phyloP scores from a whole-genome alignment of 2,888 invertebrate species.

The Cecidostiba fungosa region DNA sequence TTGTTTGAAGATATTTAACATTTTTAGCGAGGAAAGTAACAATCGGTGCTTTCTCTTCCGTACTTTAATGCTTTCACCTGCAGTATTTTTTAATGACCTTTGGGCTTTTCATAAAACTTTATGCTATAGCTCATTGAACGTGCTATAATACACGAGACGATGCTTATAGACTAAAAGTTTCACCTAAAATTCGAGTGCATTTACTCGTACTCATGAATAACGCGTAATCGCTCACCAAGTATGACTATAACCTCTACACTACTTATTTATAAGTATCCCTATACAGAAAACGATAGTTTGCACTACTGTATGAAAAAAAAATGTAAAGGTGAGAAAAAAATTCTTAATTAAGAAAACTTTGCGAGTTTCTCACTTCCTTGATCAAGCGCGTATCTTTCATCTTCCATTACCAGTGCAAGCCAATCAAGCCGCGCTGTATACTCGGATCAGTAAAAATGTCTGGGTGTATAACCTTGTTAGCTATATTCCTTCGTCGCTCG shows the following conservation, averaged over 20 bases:
- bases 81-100: slow-evolving; percentile 12
- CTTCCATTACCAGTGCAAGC: neutral
- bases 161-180: neutral
- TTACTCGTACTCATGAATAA: neutral
- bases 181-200: neutral
- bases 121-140: neutral
- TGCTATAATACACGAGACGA: neutral
- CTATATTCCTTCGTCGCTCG: neutral
- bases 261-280: too few relatives aligned
- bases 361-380: neutral
- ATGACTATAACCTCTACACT: neutral
- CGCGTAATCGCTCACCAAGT: neutral
- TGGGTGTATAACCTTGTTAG: neutral
- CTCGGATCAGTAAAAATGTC: neutral
- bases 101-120: slow-evolving; percentile 1
- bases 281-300: too few relatives aligned
- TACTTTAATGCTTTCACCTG: slow-evolving; percentile 4
- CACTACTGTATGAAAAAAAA: too few relatives aligned
- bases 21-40: slow-evolving; percentile 22
- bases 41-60: slow-evolving; percentile 36
- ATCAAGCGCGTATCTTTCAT: neutral
- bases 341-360: neutral
- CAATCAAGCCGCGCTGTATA: neutral
- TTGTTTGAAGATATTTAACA: neutral
- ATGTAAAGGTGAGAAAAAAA: neutral